Evolutionary conservation across 1,140 invertebrate genomes (phyloP).

Genomic region (Papilio dardanus): DNA sequence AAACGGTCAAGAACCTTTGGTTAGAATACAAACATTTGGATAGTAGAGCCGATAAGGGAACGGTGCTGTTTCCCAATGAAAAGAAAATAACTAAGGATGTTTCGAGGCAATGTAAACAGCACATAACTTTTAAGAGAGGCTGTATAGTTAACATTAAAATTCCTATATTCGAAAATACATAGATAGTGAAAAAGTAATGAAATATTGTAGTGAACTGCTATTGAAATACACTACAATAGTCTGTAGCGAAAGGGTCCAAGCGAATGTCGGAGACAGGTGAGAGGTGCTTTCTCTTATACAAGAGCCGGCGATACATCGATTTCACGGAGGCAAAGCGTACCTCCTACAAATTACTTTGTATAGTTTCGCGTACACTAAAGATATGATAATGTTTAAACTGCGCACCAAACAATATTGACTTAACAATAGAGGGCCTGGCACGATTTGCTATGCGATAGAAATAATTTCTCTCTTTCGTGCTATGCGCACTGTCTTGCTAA

Average conservation of each 20-base stretch:
- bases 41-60: not conserved
- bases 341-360: not conserved
- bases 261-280: constrained; percentile 28
- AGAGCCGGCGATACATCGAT: constrained; percentile 15
- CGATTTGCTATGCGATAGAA: too few relatives aligned
- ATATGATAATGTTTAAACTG: not conserved
- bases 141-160: too few relatives aligned
- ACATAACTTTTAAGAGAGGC: too few relatives aligned
- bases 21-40: not conserved
- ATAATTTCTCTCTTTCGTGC: too few relatives aligned
- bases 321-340: not conserved
- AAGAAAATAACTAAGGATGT: too few relatives aligned
- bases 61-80: too few relatives aligned
- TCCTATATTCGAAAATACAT: too few relatives aligned
- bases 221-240: constrained; percentile 26
- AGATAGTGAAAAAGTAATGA: not conserved
- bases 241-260: not conserved
- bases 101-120: too few relatives aligned
- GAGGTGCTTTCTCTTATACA: not conserved
- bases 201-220: constrained; percentile 9
- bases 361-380: not conserved
- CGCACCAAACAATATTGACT: not conserved
- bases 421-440: too few relatives aligned
- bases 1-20: not conserved
- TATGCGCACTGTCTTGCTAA: too few relatives aligned